Evolutionary conservation across 2,113 vertebrate species (phyloP).

Genomic region (Craseonycteris thonglongyai): DNA sequence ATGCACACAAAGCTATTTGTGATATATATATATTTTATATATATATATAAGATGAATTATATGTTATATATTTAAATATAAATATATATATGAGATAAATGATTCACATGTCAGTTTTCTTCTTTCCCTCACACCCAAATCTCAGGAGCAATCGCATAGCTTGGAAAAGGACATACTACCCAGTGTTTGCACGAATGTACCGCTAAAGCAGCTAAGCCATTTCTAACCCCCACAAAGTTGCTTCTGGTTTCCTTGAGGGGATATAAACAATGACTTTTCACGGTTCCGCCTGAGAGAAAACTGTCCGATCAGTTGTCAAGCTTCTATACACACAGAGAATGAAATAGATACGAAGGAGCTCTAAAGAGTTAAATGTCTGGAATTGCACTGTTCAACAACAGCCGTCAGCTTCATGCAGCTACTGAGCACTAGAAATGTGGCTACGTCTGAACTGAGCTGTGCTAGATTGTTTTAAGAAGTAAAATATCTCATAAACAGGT

Average conservation of each 20-base stretch:
- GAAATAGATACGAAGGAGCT: not conserved
- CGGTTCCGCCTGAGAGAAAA: not conserved
- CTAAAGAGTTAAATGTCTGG: not conserved
- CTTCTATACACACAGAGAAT: not conserved
- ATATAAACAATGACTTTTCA: not conserved
- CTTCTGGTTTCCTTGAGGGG: not conserved
- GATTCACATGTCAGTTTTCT: not conserved
- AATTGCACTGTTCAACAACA: not conserved
- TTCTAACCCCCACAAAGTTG: not conserved
- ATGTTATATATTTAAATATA: no score
- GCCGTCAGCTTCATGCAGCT: not conserved
- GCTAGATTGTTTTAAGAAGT: not conserved
- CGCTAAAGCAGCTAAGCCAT: slow-evolving; percentile 11
- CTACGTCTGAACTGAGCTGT: not conserved
- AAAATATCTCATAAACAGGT: not conserved
- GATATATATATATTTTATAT: not conserved
- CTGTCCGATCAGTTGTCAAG: not conserved
- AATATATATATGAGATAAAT: not conserved
- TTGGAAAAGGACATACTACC: not conserved
- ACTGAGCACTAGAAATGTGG: not conserved
- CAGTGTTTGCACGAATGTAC: slow-evolving; percentile 10
- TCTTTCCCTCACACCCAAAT: not conserved
- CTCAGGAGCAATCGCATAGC: not conserved
- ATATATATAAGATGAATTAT: no score
- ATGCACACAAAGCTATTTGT: not conserved